Percentiles rank a stretch among this genome's conserved stretches.
These are phyloP conservation scores for Lochmaea crataegi DNA, from an alignment of 2,888 invertebrate genomes.

Conservation along the genomic window DNA sequence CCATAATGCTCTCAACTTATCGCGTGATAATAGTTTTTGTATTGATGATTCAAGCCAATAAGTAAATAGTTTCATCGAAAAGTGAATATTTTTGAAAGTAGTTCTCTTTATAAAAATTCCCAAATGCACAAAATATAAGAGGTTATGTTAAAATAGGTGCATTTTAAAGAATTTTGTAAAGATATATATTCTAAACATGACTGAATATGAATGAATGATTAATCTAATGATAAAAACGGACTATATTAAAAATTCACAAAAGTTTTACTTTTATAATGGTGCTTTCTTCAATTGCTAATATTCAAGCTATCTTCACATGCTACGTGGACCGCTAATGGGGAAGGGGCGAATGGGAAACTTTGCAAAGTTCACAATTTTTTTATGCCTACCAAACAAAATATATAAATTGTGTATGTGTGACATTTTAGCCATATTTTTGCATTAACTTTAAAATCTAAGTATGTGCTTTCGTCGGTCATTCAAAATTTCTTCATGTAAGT, in stretches of 20 bases:
- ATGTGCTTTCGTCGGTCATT: conserved; percentile 48
- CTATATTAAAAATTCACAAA: conserved; percentile 57
- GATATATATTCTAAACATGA: conserved; percentile 55
- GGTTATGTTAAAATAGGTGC: conserved; percentile 48
- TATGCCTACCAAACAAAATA: conserved; percentile 64
- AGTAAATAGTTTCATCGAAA: conserved; percentile 47
- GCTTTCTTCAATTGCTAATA: conserved; percentile 66
- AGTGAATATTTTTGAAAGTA: conserved; percentile 51
- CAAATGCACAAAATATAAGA: conserved; percentile 46
- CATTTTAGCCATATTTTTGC: conserved; percentile 56
- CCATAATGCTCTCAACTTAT: conserved; percentile 52
- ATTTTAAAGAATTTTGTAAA: conserved; percentile 54
- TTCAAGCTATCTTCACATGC: conserved; percentile 67
- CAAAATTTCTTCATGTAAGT: conserved; percentile 23
- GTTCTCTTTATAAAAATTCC: conserved; percentile 41
- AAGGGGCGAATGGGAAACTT: conserved; percentile 64
- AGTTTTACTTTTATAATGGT: conserved; percentile 61
- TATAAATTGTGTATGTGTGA: conserved; percentile 62
- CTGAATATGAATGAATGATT: conserved; percentile 54
- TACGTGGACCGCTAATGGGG: conserved; percentile 65
- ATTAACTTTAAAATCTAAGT: conserved; percentile 39
- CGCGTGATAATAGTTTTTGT: conserved; percentile 35
- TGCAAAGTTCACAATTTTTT: conserved; percentile 62
- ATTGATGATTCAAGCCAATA: conserved; percentile 46
- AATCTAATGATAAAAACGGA: conserved; percentile 54